Conservation (phyloP, 2,113 vertebrate species). For the Erpornis zantholeuca region DNA sequence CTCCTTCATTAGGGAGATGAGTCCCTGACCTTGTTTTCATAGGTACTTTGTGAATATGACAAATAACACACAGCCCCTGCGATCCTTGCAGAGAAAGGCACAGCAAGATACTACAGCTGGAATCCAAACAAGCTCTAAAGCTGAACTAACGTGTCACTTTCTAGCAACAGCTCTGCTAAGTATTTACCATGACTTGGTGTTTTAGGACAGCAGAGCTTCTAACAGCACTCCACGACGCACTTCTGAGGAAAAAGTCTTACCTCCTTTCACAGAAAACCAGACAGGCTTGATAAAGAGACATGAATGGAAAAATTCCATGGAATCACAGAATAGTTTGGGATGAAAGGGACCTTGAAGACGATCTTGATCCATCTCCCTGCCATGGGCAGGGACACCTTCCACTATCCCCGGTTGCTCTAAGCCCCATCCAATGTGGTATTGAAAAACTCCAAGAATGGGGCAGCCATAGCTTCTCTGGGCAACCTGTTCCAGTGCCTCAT, state of each 20-base stretch:
- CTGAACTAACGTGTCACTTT: background rate
- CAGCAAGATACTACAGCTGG: background rate
- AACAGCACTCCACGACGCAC: fast-evolving
- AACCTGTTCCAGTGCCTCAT: background rate
- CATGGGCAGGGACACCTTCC: background rate
- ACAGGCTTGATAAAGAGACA: background rate
- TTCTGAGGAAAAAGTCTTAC: background rate
- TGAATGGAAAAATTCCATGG: background rate
- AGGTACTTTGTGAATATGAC: background rate
- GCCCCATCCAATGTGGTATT: fast-evolving
- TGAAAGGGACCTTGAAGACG: fast-evolving
- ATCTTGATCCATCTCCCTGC: background rate
- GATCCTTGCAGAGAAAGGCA: background rate
- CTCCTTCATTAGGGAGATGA: background rate
- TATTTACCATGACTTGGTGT: background rate
- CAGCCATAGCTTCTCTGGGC: background rate
- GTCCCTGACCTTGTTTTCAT: background rate
- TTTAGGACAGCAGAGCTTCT: background rate
- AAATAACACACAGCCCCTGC: background rate
- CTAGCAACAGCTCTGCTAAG: background rate
- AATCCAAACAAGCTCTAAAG: background rate
- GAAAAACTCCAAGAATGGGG: background rate
- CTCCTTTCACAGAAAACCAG: background rate
- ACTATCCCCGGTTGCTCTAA: background rate
- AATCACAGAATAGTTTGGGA: background rate